Evolutionary conservation across 2,888 invertebrate genomes (phyloP), one percentile per base, ranked within the genome.

Genomic region (Napeogenes inachia): DNA sequence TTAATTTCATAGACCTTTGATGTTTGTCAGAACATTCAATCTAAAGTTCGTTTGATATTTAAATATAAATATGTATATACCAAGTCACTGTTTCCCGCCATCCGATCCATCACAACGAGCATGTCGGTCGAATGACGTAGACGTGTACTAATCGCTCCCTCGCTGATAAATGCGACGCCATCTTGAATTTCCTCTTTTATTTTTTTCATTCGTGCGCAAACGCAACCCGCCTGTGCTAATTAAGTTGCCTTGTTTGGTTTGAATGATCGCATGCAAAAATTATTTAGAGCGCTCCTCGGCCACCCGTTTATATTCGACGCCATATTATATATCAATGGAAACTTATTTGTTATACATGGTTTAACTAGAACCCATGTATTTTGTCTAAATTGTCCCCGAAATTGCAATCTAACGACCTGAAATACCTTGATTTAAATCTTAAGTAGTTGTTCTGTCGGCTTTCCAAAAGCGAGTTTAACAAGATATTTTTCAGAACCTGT

Each of bases 111-210:
- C 77, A 75, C 58, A 56, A 68, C 68, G 76, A 83, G 84, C 83
- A 84, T 81, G 84, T 81, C 75, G 73, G 72, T 70, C 71, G 73
- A 71, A 70, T 75, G 77, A 79, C 77, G 74, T 70, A 71, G 68
- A 79, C 78, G 73, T 71, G 70, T 66, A 78, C 80, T 80, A 82
- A 84, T 82, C 80, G 80, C 82, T 77, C 79, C 83, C 84, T 80
- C 78, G 78, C 80, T 73, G 74, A 77, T 76, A 75, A 75, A 77
- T 74, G 68, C 66, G 78, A 69, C 81, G 85, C 85, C 85, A 85
- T 85, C 71, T 85, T 85, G 81, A 53, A 75, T 78, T 82, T 80
- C 72, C 76, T 76, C 78, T 78, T 80, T 74, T 71, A 71, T 73
- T 70, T 75, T 78, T 76, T 77, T 70, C 69, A 69, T 73, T 74